These are phyloP conservation scores for Drosophila arizonae DNA, from an alignment of 1,140 invertebrate species.

Conservation along the genomic window DNA sequence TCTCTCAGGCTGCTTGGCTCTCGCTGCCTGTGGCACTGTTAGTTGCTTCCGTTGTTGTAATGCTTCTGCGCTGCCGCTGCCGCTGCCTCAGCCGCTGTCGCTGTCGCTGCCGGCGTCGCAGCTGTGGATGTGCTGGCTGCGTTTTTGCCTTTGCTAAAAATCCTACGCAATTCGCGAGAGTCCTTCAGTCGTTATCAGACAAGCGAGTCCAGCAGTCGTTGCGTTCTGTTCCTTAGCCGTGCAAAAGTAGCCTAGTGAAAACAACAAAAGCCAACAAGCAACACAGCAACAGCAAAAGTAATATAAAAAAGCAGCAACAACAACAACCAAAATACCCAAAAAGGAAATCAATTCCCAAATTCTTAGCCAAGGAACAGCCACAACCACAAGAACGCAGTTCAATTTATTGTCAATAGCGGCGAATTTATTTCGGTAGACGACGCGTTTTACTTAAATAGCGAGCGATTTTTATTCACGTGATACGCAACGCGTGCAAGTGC, in stretches of 20 bases:
- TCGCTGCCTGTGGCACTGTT: constrained; percentile 35
- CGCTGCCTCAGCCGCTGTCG: constrained; percentile 13
- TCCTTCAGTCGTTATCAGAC: constrained; percentile 83
- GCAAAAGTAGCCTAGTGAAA: constrained; percentile 82
- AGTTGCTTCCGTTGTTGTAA: constrained; percentile 74
- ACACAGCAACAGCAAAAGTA: constrained; percentile 35
- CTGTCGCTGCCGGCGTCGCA: constrained; percentile 23
- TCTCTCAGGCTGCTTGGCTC: not conserved
- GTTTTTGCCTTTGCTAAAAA: constrained; percentile 73
- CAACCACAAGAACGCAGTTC: constrained; percentile 25
- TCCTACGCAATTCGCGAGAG: constrained; percentile 79
- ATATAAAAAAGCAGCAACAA: constrained; percentile 13
- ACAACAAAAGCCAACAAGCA: constrained; percentile 43
- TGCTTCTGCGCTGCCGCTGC: constrained; percentile 69
- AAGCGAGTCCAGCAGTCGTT: constrained; percentile 83
- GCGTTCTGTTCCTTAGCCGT: constrained; percentile 82
- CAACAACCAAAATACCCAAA: not conserved
- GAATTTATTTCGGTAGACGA: constrained; percentile 30
- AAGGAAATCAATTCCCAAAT: constrained; percentile 53
- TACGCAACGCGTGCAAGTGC: constrained; percentile 73
- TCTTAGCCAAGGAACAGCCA: constrained; percentile 34
- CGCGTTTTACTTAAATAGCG: constrained; percentile 55
- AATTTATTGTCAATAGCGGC: constrained; percentile 55
- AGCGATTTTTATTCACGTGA: constrained; percentile 53
- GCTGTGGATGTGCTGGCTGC: constrained; percentile 39